Conservation (phyloP, 2,113 vertebrate genomes). For the Pholis gunnellus region DNA sequence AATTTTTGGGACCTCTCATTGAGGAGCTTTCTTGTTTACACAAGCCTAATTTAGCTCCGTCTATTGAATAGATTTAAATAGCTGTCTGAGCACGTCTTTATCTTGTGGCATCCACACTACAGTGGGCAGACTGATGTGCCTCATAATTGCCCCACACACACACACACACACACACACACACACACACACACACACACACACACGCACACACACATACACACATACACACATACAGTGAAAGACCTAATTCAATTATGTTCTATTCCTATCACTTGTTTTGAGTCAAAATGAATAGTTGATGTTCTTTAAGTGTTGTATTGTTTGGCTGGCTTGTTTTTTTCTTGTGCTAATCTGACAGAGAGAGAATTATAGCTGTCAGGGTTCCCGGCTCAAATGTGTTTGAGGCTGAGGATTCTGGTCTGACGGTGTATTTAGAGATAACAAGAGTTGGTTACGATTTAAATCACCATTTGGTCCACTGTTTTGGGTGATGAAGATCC, state of each 20-base stretch:
- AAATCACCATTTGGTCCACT: not conserved
- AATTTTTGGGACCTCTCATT: conserved; percentile 45
- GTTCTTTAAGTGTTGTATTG: conserved; percentile 17
- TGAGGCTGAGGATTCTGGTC: not conserved
- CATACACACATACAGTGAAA: conserved; percentile 31
- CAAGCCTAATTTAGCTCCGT: conserved; percentile 37
- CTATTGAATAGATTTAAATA: conserved; percentile 58
- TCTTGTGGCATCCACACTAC: conserved; percentile 62
- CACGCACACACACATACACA: conserved; percentile 3
- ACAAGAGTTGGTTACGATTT: not conserved
- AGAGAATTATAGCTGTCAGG: not conserved
- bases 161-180: conserved; percentile 12
- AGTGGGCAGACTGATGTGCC: conserved; percentile 47
- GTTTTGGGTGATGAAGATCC: not conserved
- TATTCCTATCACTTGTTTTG: conserved; percentile 29
- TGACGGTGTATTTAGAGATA: not conserved
- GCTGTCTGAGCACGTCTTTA: conserved; percentile 61
- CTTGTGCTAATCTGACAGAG: conserved; percentile 9
- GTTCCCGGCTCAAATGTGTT: not conserved
- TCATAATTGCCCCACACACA: conserved; percentile 40
- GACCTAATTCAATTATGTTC: conserved; percentile 56
- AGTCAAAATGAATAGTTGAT: conserved; percentile 14
- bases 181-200: conserved; percentile 10
- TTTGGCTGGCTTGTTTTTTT: conserved; percentile 6
- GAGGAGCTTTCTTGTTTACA: conserved; percentile 30